phyloP scores from a whole-genome alignment of 1,140 invertebrate species.

The Zeugodacus cucurbitae region DNA sequence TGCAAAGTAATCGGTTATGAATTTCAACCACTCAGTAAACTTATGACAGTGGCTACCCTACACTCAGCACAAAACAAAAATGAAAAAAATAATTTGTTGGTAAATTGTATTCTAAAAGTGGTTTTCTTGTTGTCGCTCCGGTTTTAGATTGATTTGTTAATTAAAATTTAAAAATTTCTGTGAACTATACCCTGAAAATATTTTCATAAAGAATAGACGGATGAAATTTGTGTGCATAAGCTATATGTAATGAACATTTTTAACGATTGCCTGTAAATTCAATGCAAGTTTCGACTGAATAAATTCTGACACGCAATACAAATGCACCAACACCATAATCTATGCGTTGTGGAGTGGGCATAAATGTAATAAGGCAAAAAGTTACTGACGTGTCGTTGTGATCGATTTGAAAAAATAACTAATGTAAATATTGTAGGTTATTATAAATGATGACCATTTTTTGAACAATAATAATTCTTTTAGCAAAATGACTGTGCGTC shows the following conservation, averaged over 20 bases:
- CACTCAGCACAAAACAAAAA: background rate
- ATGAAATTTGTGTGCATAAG: background rate
- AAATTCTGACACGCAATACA: background rate
- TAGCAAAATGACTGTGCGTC: slow-evolving; percentile 46
- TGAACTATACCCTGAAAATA: background rate
- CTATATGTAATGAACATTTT: background rate
- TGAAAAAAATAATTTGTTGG: background rate
- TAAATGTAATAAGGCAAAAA: background rate
- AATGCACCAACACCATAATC: background rate
- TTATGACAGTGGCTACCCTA: background rate
- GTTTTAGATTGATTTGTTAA: background rate
- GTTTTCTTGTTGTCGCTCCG: background rate
- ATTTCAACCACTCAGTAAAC: background rate
- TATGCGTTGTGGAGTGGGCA: background rate
- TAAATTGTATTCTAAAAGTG: background rate
- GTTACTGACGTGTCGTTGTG: slow-evolving; percentile 37
- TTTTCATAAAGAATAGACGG: background rate
- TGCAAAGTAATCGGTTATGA: background rate
- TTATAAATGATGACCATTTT: background rate
- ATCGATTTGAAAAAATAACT: background rate
- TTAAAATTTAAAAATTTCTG: background rate
- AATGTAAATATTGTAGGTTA: slow-evolving; percentile 1
- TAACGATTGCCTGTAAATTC: background rate
- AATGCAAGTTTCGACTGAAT: background rate
- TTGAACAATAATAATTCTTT: background rate